A percentile compares a stretch with the other conserved stretches of the same genome.
These are phyloP conservation scores for Rattus rattus DNA, from an alignment of 2,113 vertebrate genomes.

Conservation along the genomic window DNA sequence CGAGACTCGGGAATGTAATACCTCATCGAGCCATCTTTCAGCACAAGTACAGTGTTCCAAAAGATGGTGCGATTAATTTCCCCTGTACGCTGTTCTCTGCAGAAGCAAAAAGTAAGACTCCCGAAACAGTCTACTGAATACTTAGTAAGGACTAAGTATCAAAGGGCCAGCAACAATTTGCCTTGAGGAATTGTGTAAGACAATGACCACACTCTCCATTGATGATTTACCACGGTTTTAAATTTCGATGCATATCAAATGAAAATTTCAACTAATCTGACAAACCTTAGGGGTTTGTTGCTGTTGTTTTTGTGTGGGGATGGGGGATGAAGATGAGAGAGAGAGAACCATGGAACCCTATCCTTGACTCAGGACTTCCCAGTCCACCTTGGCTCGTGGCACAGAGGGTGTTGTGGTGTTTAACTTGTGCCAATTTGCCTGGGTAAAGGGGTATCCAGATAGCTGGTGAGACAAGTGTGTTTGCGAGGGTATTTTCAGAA, in stretches of 20 bases:
- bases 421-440: background rate
- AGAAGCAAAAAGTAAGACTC: background rate
- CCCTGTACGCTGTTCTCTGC: background rate
- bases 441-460: background rate
- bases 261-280: background rate
- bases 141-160: background rate
- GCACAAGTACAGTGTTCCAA: background rate
- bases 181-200: background rate
- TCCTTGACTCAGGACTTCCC: background rate
- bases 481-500: background rate
- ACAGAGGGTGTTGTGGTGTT: too few species aligned
- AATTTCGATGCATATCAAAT: background rate
- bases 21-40: background rate
- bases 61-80: background rate
- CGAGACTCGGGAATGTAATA: background rate
- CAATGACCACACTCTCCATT: background rate
- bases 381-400: background rate
- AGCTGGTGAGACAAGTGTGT: too few species aligned
- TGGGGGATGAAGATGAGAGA: background rate
- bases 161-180: background rate
- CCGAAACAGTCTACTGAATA: background rate
- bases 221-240: background rate
- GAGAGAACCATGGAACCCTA: background rate
- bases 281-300: background rate
- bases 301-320: background rate